phyloP scores from a whole-genome alignment of 2,797 vertebrate genomes.

The Labroides dimidiatus region DNA sequence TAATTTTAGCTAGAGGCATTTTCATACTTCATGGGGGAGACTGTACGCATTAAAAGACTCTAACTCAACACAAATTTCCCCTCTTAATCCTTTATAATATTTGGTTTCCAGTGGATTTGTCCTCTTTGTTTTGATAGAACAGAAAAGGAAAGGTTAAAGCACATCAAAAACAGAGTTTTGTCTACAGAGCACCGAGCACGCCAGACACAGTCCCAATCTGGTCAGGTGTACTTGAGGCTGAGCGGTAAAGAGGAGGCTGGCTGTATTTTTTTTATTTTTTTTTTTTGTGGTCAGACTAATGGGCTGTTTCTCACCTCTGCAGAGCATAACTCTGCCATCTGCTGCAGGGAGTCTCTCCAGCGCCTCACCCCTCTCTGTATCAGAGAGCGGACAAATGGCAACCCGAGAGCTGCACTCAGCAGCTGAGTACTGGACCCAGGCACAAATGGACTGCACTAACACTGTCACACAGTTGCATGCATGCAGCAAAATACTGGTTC shows the following conservation, averaged over 20 bases:
- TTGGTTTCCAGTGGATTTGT: slow-evolving; percentile 4
- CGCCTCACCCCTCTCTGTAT: slow-evolving; percentile 56
- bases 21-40: slow-evolving; percentile 14
- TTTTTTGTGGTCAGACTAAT: slow-evolving; percentile 73
- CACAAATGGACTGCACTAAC: slow-evolving; percentile 41
- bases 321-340: slow-evolving; percentile 82
- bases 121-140: slow-evolving; percentile 3
- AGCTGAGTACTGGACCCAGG: slow-evolving; percentile 68
- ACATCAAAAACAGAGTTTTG: slow-evolving; percentile 22
- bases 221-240: slow-evolving; percentile 74
- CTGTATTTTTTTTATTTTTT: slow-evolving; percentile 72
- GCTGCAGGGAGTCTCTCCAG: slow-evolving; percentile 76
- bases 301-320: slow-evolving; percentile 80
- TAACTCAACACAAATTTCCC: slow-evolving; percentile 28
- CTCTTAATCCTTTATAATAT: slow-evolving; percentile 24
- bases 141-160: neutral
- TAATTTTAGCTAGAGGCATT: slow-evolving; percentile 41
- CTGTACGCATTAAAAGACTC: slow-evolving; percentile 14
- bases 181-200: slow-evolving; percentile 42
- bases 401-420: slow-evolving; percentile 65
- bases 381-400: slow-evolving; percentile 68
- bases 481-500: neutral
- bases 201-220: slow-evolving; percentile 62
- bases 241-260: slow-evolving; percentile 75
- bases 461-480: neutral